phyloP scores from a whole-genome alignment of 2,888 invertebrate species.

The Phaedon cochleariae region DNA sequence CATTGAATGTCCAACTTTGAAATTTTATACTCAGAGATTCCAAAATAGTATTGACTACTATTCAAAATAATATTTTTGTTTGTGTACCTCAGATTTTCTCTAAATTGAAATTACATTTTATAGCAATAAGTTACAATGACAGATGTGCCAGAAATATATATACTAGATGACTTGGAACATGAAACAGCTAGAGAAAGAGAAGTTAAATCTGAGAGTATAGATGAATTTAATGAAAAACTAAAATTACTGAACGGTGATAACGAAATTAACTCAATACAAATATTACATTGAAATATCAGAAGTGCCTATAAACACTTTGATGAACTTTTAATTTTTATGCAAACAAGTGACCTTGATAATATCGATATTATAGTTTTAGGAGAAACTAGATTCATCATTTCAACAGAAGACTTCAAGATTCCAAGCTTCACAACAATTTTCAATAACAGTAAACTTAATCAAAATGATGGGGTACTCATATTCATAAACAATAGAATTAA shows the following conservation, averaged over 20 bases:
- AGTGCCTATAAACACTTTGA: not conserved
- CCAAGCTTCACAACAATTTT: too few relatives aligned
- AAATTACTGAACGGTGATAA: not conserved
- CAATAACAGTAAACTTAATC: not conserved
- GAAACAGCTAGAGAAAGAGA: too few relatives aligned
- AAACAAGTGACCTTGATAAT: not conserved
- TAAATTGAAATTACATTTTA: not conserved
- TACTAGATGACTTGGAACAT: not conserved
- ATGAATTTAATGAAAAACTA: not conserved
- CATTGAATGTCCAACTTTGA: constrained; percentile 1
- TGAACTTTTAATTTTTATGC: not conserved
- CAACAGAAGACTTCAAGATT: too few relatives aligned
- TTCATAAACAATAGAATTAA: not conserved
- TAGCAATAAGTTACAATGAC: not conserved
- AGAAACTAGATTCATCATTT: not conserved
- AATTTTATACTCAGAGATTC: not conserved
- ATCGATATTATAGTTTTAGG: not conserved
- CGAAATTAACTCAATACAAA: not conserved
- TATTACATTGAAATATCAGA: not conserved
- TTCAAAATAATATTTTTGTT: not conserved
- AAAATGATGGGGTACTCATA: not conserved
- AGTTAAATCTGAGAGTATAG: not conserved
- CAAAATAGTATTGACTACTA: not conserved
- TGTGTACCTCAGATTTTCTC: not conserved
- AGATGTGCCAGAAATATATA: not conserved